Evolutionary conservation across 2,888 invertebrate species (phyloP), one percentile per base, ranked within the genome.

Genomic region (Pristionchus entomophagus): DNA sequence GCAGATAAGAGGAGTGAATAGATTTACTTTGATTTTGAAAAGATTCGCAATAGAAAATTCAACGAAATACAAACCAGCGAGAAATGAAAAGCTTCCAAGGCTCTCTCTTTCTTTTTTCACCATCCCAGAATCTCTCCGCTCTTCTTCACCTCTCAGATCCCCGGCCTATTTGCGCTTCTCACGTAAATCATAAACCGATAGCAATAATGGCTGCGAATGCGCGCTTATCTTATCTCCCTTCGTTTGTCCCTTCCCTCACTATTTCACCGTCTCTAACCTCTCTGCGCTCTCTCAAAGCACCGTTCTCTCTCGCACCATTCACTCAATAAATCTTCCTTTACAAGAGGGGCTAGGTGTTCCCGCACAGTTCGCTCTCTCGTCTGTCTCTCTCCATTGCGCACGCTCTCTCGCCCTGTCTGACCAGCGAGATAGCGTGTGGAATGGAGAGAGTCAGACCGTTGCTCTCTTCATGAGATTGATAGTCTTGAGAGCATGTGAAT

Each of bases 171-270:
- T 38, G 73, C 29, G 41, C 41, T 73, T 73, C 73, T 22, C 73
- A 73, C 73, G 41, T 73, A 45, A 73, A 73, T 73, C 73, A 73
- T 73, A 73, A 73, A n/a, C n/a, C n/a, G n/a, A n/a, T n/a, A n/a
- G n/a, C 41, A 41, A 73, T 73, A 73, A 73, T 41, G 73, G 41
- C 26, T 45, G 45, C 8, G 45, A n/a, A 45, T 45, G n/a, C 41
- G 1, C 10, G 22, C 38, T 73, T 73, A 69, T 69, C 69, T 69
- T 69, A n/a, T 38, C 69, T 69, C 65, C 5, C 41, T 17, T 35
- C 69, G 56, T 69, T 38, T 65, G 8, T 26, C 73, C 41, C 26
- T 73, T 26, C 12, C 17, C 73, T 8, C 26, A 10, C 10, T 73
- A 22, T 73, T 26, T 73, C 45, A 41, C 8, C 38, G 8, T 73